Evolutionary conservation across 1,140 invertebrate species (phyloP).

Genomic region (Procambarus virginalis): DNA sequence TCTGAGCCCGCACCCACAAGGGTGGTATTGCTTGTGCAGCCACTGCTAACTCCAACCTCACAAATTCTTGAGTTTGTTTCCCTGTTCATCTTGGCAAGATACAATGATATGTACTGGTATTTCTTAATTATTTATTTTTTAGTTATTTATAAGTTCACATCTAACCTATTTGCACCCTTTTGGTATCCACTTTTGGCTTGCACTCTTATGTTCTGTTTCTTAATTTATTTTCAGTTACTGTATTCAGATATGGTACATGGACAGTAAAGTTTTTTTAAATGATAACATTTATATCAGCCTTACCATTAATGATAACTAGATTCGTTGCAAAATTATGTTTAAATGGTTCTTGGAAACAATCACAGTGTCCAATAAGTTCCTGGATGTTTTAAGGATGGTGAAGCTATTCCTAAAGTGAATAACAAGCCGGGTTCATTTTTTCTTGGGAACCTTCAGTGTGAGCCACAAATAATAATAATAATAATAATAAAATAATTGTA

Average conservation of each 20-base stretch:
- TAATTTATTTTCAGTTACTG: constrained; percentile 17
- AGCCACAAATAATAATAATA: too few species aligned
- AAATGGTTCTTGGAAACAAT: neutral
- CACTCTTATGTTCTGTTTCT: neutral
- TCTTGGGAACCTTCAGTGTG: neutral
- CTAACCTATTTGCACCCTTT: neutral
- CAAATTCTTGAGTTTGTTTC: neutral
- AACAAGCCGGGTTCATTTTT: neutral
- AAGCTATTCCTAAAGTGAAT: neutral
- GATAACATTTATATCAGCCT: too few species aligned
- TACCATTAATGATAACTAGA: too few species aligned
- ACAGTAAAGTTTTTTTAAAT: constrained; percentile 5
- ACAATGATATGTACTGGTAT: too few species aligned
- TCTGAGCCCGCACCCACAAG: neutral
- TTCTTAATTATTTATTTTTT: constrained; percentile 5
- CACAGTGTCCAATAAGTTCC: neutral
- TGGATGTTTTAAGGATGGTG: neutral
- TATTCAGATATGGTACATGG: constrained; percentile 27
- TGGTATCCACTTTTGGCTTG: neutral
- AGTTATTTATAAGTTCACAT: neutral
- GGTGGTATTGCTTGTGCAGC: neutral
- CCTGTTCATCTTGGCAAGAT: neutral
- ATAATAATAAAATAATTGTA: too few species aligned
- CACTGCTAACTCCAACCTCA: neutral
- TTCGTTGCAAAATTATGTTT: neutral